Conservation (phyloP, 2,797 vertebrate genomes). For the Amblyraja radiata region DNA sequence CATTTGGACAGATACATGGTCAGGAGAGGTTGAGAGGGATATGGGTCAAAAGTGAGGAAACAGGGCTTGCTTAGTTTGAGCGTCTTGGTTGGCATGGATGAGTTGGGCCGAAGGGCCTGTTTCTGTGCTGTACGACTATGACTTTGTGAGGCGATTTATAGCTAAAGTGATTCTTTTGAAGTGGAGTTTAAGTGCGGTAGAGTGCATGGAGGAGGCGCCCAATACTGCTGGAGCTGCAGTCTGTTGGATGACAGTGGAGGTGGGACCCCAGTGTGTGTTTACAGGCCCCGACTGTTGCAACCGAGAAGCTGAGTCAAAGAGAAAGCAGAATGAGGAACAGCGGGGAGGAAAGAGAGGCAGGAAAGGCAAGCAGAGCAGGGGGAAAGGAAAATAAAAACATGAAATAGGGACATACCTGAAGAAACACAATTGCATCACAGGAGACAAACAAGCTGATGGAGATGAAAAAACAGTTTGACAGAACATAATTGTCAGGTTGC, state of each 20-base stretch:
- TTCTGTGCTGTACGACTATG: too few species aligned
- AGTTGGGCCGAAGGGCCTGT: too few species aligned
- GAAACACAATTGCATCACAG: background rate
- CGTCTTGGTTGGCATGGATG: too few species aligned
- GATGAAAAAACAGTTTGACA: background rate
- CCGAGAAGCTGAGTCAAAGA: conserved; percentile 10
- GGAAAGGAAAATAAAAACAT: background rate
- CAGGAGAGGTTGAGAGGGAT: too few species aligned
- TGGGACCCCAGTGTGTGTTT: conserved; percentile 6
- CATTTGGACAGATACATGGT: too few species aligned
- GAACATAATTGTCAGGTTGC: background rate
- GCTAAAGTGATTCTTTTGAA: background rate
- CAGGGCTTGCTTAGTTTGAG: too few species aligned
- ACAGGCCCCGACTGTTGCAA: conserved; percentile 4
- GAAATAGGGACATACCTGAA: conserved; percentile 14
- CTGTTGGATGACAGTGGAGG: conserved; percentile 7
- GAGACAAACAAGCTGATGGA: conserved; percentile 23
- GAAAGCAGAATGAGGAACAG: conserved; percentile 30
- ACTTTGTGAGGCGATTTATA: background rate
- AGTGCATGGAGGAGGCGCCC: background rate
- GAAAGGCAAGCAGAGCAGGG: conserved; percentile 31
- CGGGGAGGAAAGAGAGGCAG: conserved; percentile 1
- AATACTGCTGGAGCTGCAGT: conserved; percentile 12
- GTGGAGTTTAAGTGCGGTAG: background rate
- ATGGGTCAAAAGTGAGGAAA: too few species aligned